Evolutionary conservation across 2,888 invertebrate genomes (phyloP).

Genomic region (Phrixothrix hirtus): DNA sequence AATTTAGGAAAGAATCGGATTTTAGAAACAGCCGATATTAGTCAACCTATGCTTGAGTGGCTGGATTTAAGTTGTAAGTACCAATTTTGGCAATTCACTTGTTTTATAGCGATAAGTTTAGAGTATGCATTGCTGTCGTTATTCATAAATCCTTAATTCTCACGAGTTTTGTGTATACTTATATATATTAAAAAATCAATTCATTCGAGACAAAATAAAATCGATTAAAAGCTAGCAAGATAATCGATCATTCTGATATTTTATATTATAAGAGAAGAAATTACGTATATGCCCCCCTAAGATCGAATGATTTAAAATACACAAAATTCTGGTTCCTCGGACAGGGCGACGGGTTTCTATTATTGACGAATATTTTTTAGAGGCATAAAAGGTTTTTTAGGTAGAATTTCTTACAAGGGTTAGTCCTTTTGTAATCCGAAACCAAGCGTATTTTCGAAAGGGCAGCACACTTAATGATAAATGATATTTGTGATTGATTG

Average conservation of each 20-base stretch:
- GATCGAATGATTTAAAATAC: conserved; percentile 1
- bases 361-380: conserved; percentile 31
- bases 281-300: neutral
- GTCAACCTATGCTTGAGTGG: conserved; percentile 61
- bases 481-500: conserved; percentile 36
- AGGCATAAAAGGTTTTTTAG: conserved; percentile 29
- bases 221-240: conserved; percentile 2
- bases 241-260: conserved; percentile 14
- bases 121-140: neutral
- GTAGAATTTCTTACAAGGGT: conserved; percentile 32
- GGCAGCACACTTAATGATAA: conserved; percentile 30
- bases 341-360: conserved; percentile 24
- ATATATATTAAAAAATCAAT: too few relatives aligned
- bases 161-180: neutral
- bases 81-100: neutral
- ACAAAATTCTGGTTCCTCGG: conserved; percentile 5
- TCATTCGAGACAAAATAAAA: too few relatives aligned
- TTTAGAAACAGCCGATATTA: conserved; percentile 58
- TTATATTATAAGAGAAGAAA: neutral
- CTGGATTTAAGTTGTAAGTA: conserved; percentile 61
- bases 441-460: conserved; percentile 27
- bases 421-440: conserved; percentile 29
- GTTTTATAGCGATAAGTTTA: neutral
- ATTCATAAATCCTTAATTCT: conserved; percentile 1
- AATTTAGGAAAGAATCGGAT: conserved; percentile 62